Base-by-base conservation (phyloP, 2,797 vertebrate species). In the Lithobates sylvaticus region DNA sequence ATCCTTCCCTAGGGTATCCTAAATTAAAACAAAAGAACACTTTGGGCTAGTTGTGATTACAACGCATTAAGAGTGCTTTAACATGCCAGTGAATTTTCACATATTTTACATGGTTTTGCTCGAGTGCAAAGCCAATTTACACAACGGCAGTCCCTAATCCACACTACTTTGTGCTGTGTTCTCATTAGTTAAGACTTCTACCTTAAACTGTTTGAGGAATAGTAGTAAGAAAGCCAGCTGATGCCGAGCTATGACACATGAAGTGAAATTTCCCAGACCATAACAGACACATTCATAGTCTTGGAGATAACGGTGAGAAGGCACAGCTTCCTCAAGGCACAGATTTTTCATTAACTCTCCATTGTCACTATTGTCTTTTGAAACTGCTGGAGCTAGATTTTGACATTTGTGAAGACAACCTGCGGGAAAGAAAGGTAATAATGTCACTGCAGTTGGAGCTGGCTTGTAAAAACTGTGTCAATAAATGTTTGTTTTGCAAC, bases 221-320 rank as follows among this genome's bases (percentile, higher is more conserved):
- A 98, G 93, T 39, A 98, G 92, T 90, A 99, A 88, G 91, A 98
- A 96, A 1, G 96, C 95, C 7, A 99, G 95, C 89, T 99, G 98
- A 89, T 89, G 93, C 4, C 97, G 94, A 0, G 97, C 94, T 0
- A 92, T 91, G 54, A 92, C 89, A 32, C 96, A 97, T 4, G 93
- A 95, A 27, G 96, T 92, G 86, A 99, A 99, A 54, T 92, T 93
- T 27, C 98, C 98, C 0, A 99, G 89, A 26, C 98, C 98, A 4
- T 96, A 98, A 89, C 96, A 98, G 39, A 99, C 97, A 70, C 95
- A 97, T 64, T 93, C 90, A 64, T 79, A 5, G 2, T 0, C 2
- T 8, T 26, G 68, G 3, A 76, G 7, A 42, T 18, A n/a, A 36
- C 50, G n/a, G 29, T 23, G 15, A 34, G 47, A 26, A 64, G 79